phyloP scores from a whole-genome alignment of 2,797 vertebrate species.

The Sparus aurata region DNA sequence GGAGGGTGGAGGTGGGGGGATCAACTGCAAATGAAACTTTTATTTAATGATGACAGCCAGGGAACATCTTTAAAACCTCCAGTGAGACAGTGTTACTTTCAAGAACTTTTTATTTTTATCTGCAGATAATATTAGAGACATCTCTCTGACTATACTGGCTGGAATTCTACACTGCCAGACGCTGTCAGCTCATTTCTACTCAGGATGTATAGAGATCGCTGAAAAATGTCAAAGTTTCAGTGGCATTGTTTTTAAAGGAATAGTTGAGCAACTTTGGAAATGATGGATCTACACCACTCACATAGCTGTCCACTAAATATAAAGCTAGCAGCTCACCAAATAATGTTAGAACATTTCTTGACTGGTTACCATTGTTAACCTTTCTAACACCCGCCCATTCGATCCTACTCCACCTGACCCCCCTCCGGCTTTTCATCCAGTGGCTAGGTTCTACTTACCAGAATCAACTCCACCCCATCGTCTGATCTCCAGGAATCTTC shows the following conservation, averaged over 20 bases:
- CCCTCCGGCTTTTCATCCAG: no score
- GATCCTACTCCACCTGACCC: no score
- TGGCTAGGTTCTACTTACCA: no score
- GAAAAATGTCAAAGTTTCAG: background rate
- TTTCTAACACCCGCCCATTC: no score
- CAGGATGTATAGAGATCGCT: background rate
- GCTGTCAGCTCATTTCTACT: background rate
- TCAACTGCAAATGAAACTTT: slow-evolving; percentile 43
- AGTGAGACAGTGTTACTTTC: slow-evolving; percentile 18
- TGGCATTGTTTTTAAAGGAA: background rate
- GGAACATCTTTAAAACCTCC: slow-evolving; percentile 36
- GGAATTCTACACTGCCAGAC: background rate
- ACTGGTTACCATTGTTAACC: no score
- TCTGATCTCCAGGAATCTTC: no score
- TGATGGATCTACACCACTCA: background rate
- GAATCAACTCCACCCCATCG: no score
- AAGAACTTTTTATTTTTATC: slow-evolving; percentile 32
- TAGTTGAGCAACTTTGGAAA: background rate
- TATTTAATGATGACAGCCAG: slow-evolving; percentile 11
- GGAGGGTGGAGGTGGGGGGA: background rate
- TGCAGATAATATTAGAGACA: slow-evolving; percentile 25
- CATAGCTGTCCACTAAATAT: background rate
- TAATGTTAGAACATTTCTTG: no score
- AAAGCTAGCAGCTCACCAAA: background rate
- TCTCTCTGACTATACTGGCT: background rate